Percentiles rank a stretch among this genome's conserved stretches.
phyloP scores from a whole-genome alignment of 2,113 vertebrate species.

The Pitta sordida region DNA sequence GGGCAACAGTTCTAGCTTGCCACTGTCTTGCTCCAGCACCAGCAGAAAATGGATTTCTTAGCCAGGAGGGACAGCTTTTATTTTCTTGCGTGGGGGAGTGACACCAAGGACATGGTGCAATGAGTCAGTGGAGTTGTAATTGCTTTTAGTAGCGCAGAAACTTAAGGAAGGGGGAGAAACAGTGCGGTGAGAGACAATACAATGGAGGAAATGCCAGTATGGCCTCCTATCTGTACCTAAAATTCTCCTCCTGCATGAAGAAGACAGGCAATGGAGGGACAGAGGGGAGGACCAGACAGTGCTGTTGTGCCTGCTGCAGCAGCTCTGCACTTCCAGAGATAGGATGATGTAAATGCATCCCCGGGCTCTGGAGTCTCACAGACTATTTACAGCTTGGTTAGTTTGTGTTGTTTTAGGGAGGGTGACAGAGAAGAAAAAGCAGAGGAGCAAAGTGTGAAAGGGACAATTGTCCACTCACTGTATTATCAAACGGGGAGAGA shows the following conservation, averaged over 20 bases:
- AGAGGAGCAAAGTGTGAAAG: neutral
- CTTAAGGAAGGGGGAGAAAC: neutral
- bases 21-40: neutral
- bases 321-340: neutral
- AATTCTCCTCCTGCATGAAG: neutral
- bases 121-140: neutral
- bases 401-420: neutral
- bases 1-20: neutral
- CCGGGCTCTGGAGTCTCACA: neutral
- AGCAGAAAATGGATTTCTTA: neutral
- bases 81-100: neutral
- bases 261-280: neutral
- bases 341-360: neutral
- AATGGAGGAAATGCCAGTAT: neutral
- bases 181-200: neutral
- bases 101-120: neutral
- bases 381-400: accelerated
- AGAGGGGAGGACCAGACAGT: too few species aligned
- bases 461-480: neutral
- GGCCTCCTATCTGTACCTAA: neutral
- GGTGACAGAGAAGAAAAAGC: neutral
- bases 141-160: neutral
- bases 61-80: neutral
- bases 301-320: neutral
- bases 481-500: neutral